A percentile compares a stretch with the other conserved stretches of the same genome.
These are phyloP conservation scores for Phoxinus phoxinus DNA, from an alignment of 2,113 vertebrate genomes.

Conservation along the genomic window DNA sequence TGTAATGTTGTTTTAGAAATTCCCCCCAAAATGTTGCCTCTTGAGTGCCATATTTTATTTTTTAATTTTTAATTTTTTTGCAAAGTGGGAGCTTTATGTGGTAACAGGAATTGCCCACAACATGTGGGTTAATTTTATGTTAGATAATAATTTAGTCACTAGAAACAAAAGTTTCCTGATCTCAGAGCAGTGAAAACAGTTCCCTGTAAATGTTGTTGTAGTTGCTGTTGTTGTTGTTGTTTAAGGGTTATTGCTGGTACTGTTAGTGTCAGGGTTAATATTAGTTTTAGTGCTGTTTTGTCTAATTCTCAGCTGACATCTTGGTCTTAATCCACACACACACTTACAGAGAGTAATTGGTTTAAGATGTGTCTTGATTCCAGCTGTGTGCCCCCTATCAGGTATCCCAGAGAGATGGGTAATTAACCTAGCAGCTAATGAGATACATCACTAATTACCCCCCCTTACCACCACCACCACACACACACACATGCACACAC, in stretches of 20 bases:
- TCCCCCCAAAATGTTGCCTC: neutral
- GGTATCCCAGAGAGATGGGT: conserved; percentile 45
- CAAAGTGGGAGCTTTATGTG: neutral
- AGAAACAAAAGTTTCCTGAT: neutral
- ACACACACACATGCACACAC: conserved; percentile 11
- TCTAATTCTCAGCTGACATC: conserved; percentile 4
- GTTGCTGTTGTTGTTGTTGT: neutral
- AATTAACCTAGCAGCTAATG: conserved; percentile 50
- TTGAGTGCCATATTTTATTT: neutral
- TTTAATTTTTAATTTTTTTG: neutral
- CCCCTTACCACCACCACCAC: neutral
- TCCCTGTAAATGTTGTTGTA: neutral
- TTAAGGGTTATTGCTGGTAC: neutral
- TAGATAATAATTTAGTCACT: neutral
- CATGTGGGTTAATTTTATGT: neutral
- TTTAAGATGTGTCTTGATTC: conserved; percentile 47
- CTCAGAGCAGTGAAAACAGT: neutral
- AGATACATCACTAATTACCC: conserved; percentile 41
- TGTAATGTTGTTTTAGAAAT: neutral
- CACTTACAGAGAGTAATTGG: conserved; percentile 21
- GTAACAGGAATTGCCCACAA: neutral
- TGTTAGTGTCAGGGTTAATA: neutral
- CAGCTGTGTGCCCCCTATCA: conserved; percentile 44
- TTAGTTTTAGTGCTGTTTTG: conserved; percentile 10
- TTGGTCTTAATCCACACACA: conserved; percentile 25